These are phyloP conservation scores for Copsychus sechellarum DNA, from an alignment of 2,113 vertebrate genomes.

Conservation along the genomic window DNA sequence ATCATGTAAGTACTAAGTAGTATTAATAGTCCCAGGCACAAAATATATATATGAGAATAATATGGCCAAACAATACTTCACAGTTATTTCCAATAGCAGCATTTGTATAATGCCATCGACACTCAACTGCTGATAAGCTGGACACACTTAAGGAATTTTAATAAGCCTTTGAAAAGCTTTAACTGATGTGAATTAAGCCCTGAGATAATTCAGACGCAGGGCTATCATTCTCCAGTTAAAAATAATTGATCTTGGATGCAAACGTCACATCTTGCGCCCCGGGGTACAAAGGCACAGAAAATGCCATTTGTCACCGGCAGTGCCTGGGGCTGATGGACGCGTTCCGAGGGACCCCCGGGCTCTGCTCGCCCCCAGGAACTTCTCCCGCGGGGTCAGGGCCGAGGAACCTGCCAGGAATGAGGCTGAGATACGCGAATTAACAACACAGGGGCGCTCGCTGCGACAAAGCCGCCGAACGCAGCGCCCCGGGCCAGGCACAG, in stretches of 20 bases:
- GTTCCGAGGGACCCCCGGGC: not conserved
- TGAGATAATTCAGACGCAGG: not conserved
- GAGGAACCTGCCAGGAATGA: not conserved
- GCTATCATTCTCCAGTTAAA: constrained; percentile 56
- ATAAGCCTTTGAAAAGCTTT: constrained; percentile 66
- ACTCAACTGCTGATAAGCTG: constrained; percentile 67
- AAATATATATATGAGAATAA: constrained; percentile 24
- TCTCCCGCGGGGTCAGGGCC: not conserved
- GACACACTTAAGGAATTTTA: constrained; percentile 69
- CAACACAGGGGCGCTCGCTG: not conserved
- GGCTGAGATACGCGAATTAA: not conserved
- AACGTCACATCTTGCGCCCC: not conserved
- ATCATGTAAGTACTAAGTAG: constrained; percentile 61
- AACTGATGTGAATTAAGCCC: constrained; percentile 65
- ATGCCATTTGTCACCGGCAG: constrained; percentile 42
- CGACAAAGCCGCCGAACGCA: not conserved
- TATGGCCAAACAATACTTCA: constrained; percentile 18
- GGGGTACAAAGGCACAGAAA: constrained; percentile 14
- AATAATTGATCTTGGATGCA: constrained; percentile 57
- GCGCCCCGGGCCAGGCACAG: not conserved
- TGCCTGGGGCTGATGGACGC: not conserved
- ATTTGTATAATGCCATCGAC: constrained; percentile 60
- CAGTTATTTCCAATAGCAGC: constrained; percentile 57
- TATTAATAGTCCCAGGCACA: constrained; percentile 49
- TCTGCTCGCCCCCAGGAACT: not conserved